Evolutionary conservation across 2,888 invertebrate genomes (phyloP).

Genomic region (Leucophenga maculata): DNA sequence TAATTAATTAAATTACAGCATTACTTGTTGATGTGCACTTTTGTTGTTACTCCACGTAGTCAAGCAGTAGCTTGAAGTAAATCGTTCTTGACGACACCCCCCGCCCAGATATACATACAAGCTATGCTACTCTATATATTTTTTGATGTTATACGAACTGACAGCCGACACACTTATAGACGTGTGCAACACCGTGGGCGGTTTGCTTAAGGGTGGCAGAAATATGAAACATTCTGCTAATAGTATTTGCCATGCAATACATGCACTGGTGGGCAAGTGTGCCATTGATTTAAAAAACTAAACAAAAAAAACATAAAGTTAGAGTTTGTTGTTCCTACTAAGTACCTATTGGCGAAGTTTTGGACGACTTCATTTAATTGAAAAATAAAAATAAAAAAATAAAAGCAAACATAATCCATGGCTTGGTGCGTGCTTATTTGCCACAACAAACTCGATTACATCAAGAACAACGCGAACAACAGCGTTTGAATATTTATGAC

Average conservation of each 20-base stretch:
- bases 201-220: slow-evolving; percentile 37
- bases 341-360: too few relatives aligned
- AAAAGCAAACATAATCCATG: slow-evolving; percentile 32
- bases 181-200: slow-evolving; percentile 44
- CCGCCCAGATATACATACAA: not conserved
- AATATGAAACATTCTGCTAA: not conserved
- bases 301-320: too few relatives aligned
- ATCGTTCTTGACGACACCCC: slow-evolving; percentile 2
- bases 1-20: slow-evolving; percentile 66
- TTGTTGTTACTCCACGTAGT: not conserved
- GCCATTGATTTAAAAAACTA: not conserved
- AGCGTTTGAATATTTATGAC: too few relatives aligned
- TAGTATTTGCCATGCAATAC: not conserved
- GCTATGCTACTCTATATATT: too few relatives aligned
- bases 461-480: too few relatives aligned
- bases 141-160: slow-evolving; percentile 61
- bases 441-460: too few relatives aligned
- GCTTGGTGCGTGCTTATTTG: too few relatives aligned
- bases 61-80: too few relatives aligned
- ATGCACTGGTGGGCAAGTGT: not conserved
- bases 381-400: too few relatives aligned
- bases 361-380: too few relatives aligned
- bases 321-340: too few relatives aligned
- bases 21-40: slow-evolving; percentile 11
- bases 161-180: slow-evolving; percentile 61